Evolutionary conservation across 1,140 invertebrate species (phyloP).

Genomic region (Caenorhabditis remanei): DNA sequence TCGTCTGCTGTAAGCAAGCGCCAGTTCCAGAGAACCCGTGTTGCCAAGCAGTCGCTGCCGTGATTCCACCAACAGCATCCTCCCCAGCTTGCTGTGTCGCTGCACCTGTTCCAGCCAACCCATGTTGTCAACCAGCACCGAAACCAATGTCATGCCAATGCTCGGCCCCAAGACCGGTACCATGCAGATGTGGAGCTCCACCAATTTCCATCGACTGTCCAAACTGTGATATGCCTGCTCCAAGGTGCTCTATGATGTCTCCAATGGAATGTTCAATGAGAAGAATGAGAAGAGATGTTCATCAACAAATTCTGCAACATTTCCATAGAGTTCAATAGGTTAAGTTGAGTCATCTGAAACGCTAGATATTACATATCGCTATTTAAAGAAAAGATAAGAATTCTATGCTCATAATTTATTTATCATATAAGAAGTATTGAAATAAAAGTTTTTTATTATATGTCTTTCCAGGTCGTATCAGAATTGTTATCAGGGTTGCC

Average conservation of each 20-base stretch:
- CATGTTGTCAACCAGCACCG: conserved; percentile 39
- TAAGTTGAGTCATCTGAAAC: neutral
- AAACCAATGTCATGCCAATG: conserved; percentile 12
- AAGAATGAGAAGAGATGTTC: conserved; percentile 52
- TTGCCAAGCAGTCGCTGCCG: conserved; percentile 18
- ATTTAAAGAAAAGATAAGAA: neutral
- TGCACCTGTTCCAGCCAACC: conserved; percentile 39
- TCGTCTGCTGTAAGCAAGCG: conserved; percentile 21
- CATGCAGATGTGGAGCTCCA: conserved; percentile 48
- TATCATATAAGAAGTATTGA: too few species aligned
- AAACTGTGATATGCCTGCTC: conserved; percentile 47
- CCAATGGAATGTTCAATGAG: conserved; percentile 43
- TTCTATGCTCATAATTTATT: conserved; percentile 4
- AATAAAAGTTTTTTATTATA: too few species aligned
- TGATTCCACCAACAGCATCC: conserved; percentile 2
- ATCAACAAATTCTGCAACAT: conserved; percentile 48
- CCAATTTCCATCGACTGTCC: conserved; percentile 29
- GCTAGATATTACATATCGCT: neutral
- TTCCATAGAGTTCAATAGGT: conserved; percentile 13
- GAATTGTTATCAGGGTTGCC: too few species aligned
- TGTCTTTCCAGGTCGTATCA: too few species aligned
- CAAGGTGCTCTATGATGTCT: conserved; percentile 45
- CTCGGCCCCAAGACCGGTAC: conserved; percentile 16
- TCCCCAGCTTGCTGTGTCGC: conserved; percentile 22
- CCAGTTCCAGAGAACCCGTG: conserved; percentile 45